Conservation (phyloP, 2,888 invertebrate genomes). For the Leucophenga montana region DNA sequence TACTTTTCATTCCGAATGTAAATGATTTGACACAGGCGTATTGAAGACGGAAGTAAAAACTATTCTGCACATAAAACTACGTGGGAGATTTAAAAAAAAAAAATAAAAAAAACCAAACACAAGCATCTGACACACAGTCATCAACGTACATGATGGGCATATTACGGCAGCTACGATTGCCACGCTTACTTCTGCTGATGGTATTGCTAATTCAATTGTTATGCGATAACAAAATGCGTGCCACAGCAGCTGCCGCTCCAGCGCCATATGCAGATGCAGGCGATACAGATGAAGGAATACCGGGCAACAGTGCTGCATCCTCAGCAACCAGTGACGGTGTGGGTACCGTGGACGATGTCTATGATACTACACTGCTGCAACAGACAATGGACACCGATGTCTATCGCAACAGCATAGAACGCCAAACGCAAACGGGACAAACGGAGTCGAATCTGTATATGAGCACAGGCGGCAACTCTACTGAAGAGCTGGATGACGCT, state of each 20-base stretch:
- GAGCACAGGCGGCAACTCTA: neutral
- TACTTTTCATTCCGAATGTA: too few relatives aligned
- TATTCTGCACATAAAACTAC: too few relatives aligned
- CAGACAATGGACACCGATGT: constrained; percentile 47
- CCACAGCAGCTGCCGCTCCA: neutral
- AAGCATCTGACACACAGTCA: too few relatives aligned
- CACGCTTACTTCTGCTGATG: constrained; percentile 13
- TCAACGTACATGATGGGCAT: too few relatives aligned
- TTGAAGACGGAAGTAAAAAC: too few relatives aligned
- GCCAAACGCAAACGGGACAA: constrained; percentile 18
- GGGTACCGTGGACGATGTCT: constrained; percentile 50
- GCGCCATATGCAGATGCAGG: constrained; percentile 41
- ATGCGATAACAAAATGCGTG: constrained; percentile 18
- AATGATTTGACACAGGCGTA: too few relatives aligned
- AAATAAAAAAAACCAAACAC: too few relatives aligned
- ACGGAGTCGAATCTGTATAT: neutral
- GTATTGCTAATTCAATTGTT: constrained; percentile 41
- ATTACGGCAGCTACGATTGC: neutral
- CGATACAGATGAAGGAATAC: neutral
- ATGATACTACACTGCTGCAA: constrained; percentile 57
- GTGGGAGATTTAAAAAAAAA: too few relatives aligned
- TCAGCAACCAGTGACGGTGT: neutral
- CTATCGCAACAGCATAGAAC: constrained; percentile 51
- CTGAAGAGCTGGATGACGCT: neutral
- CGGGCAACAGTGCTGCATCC: neutral